Conservation (phyloP, 2,113 vertebrate genomes). For the Diadophis punctatus region DNA sequence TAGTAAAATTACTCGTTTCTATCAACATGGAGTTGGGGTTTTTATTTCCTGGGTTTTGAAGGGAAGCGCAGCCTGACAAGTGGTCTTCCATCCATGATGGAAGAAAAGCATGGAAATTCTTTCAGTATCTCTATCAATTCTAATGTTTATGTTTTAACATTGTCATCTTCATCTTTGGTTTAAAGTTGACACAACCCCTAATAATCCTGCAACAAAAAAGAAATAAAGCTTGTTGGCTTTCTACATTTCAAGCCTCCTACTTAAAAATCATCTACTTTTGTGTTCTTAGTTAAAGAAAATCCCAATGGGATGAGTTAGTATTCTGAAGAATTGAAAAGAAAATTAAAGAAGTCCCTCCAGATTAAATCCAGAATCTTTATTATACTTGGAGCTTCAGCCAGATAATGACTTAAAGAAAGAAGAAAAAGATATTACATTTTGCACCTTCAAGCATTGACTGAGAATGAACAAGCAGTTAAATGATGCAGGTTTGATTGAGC, state of each 20-base stretch:
- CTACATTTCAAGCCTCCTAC: background rate
- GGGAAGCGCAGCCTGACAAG: too few species aligned
- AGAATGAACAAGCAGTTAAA: background rate
- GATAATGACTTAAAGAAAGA: background rate
- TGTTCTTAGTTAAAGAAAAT: background rate
- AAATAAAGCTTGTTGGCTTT: background rate
- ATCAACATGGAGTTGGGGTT: too few species aligned
- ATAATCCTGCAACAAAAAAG: background rate
- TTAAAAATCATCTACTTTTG: background rate
- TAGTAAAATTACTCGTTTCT: too few species aligned
- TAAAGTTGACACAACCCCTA: background rate
- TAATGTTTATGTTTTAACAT: background rate
- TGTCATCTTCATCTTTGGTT: background rate
- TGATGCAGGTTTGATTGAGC: background rate
- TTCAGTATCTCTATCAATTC: background rate
- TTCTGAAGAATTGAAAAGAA: background rate
- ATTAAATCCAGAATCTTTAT: background rate
- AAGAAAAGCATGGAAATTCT: background rate
- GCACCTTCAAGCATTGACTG: background rate
- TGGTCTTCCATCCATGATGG: background rate
- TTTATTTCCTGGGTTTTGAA: too few species aligned
- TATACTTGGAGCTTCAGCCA: background rate
- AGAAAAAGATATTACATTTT: background rate
- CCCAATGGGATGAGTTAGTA: background rate
- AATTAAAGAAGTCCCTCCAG: background rate